phyloP scores from a whole-genome alignment of 2,113 vertebrate genomes.

The Corvus hawaiiensis region DNA sequence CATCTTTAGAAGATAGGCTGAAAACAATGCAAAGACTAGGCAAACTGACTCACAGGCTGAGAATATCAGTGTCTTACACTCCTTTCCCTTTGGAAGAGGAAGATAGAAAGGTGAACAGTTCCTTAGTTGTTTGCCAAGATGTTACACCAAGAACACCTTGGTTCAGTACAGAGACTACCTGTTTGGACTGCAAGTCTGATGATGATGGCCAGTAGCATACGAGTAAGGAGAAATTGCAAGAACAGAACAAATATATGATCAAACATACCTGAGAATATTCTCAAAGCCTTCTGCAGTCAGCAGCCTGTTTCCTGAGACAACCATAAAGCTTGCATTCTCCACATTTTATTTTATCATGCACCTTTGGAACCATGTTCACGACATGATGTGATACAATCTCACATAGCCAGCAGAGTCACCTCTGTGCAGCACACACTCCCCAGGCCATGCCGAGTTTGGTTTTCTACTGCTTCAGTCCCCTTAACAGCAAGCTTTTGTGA shows the following conservation, averaged over 20 bases:
- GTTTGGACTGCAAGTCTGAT: background rate
- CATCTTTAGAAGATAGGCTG: background rate
- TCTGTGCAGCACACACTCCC: background rate
- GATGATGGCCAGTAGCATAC: background rate
- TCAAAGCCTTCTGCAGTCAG: background rate
- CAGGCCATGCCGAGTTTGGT: rapidly evolving
- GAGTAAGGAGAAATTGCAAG: background rate
- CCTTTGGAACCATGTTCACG: background rate
- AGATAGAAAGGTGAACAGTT: background rate
- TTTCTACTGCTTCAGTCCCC: background rate
- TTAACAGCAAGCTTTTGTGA: background rate
- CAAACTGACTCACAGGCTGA: background rate
- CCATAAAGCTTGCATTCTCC: background rate
- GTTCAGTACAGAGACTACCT: background rate
- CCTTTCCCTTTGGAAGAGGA: background rate
- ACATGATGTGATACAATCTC: background rate
- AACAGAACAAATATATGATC: background rate
- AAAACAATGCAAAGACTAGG: background rate
- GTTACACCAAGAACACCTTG: no score
- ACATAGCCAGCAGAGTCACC: background rate
- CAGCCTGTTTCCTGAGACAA: background rate
- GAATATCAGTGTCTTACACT: background rate
- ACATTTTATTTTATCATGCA: background rate
- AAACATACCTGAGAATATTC: background rate
- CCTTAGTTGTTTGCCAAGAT: background rate